Evolutionary conservation across 2,113 vertebrate genomes (phyloP), one percentile per base, ranked within the genome.

Genomic region (Danionella cerebrum): DNA sequence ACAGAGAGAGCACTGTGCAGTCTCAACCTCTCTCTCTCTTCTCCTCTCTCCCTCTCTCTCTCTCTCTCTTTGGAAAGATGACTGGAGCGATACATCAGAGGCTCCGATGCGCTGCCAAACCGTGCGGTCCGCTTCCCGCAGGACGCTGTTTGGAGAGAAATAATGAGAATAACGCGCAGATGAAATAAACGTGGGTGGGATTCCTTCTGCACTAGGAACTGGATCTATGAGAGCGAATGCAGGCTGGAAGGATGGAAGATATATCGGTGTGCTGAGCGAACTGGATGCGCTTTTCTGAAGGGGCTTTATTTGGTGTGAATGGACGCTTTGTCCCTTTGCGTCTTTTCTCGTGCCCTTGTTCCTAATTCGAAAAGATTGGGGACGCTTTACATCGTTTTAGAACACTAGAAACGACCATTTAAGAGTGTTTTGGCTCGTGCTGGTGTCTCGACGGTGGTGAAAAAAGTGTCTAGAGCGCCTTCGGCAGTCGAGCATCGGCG

Each of bases 121-220:
- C 27, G 21, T 47, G 33, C 18, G 41, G 59, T 12, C 42, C 27
- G 27, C 13, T 47, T 63, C 59, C 59, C 42, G 18, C 59, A 47
- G 42, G 42, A 63, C 38, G 29, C 59, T n/a, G 4, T 44, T 39
- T 22, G 44, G 44, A 12, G 53, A n/a, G n/a, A n/a, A n/a, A n/a
- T n/a, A n/a, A n/a, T n/a, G n/a, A n/a, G n/a, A n/a, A 60, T 48
- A 47, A 64, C 39, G 50, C 51, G 36, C 33, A 22, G 39, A 42
- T 41, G 41, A 62, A 70, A 33, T 54, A 66, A 50, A 54, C 71
- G 68, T 71, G 44, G 71, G 67, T 68, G 71, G 71, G 75, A 77
- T 74, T 52, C 67, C 63, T 52, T 73, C 41, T 25, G 44, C 41
- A 4, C 19, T 60, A 14, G 57, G 4, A 12, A 36, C 13, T 29